Conservation (phyloP, 30 jellyfish, hydroid and myxozoan species). For the Aurelia sp. region DNA sequence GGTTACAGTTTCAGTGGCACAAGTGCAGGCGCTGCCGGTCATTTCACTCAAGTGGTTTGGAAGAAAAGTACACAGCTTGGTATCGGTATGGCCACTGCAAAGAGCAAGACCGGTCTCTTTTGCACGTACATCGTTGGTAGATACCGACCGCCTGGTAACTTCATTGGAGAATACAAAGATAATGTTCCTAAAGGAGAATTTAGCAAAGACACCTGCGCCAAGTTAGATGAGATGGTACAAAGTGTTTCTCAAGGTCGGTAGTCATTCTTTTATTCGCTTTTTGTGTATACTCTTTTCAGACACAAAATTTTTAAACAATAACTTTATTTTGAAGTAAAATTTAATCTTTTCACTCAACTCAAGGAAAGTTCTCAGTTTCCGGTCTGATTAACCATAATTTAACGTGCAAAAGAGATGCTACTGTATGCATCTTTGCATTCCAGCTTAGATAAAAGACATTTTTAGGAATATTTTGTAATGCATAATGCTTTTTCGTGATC, state of each 20-base stretch:
- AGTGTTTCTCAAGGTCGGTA: constrained; percentile 23
- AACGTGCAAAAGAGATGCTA: too few species aligned
- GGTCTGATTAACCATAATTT: too few species aligned
- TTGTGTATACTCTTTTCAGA: background rate
- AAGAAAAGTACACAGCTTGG: constrained; percentile 74
- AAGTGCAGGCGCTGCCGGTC: constrained; percentile 92
- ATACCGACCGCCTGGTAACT: constrained; percentile 87
- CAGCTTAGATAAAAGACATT: too few species aligned
- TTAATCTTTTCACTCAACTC: too few species aligned
- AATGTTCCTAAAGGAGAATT: constrained; percentile 88
- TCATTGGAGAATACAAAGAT: constrained; percentile 77
- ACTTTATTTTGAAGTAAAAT: too few species aligned
- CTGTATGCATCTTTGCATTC: too few species aligned
- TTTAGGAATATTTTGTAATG: too few species aligned
- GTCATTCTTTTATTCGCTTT: background rate
- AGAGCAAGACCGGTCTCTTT: constrained; percentile 49
- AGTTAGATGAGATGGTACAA: constrained; percentile 53
- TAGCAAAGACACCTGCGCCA: constrained; percentile 54
- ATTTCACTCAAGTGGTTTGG: constrained; percentile 95
- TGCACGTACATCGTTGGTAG: constrained; percentile 88
- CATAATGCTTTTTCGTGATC: too few species aligned
- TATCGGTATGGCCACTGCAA: constrained; percentile 79
- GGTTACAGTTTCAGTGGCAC: constrained; percentile 76
- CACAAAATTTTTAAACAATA: too few species aligned
- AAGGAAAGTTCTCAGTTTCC: too few species aligned